Evolutionary conservation across 2,113 vertebrate species (phyloP).

Genomic region (Elgaria multicarinata): DNA sequence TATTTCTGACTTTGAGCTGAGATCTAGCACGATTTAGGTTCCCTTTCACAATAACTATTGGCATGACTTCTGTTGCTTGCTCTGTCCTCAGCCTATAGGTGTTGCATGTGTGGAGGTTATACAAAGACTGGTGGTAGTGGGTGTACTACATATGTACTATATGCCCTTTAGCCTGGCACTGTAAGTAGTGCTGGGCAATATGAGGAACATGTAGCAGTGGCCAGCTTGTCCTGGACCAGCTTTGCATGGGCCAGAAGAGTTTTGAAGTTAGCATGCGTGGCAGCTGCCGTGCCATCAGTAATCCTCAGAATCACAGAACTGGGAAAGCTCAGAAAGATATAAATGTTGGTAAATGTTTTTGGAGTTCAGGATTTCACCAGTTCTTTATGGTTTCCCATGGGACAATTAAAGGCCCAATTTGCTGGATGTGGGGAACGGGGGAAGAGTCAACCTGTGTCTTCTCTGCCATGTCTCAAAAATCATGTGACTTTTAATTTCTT

Average conservation of each 20-base stretch:
- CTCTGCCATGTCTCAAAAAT: neutral
- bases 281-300: neutral
- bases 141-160: neutral
- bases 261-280: neutral
- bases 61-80: neutral
- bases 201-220: neutral
- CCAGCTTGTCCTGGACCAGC: neutral
- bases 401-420: neutral
- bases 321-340: neutral
- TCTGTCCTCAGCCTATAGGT: neutral
- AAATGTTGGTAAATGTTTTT: neutral
- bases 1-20: neutral
- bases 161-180: too few species aligned
- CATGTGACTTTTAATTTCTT: neutral
- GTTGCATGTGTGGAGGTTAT: neutral
- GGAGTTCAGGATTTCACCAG: neutral
- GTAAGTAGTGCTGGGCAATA: neutral
- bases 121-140: neutral
- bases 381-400: neutral
- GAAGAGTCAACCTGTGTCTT: neutral
- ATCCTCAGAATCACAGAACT: neutral
- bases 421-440: too few species aligned
- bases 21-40: neutral
- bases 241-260: neutral
- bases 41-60: neutral